Conservation (phyloP, 2,797 vertebrate genomes). For the Gymnodraco acuticeps region DNA sequence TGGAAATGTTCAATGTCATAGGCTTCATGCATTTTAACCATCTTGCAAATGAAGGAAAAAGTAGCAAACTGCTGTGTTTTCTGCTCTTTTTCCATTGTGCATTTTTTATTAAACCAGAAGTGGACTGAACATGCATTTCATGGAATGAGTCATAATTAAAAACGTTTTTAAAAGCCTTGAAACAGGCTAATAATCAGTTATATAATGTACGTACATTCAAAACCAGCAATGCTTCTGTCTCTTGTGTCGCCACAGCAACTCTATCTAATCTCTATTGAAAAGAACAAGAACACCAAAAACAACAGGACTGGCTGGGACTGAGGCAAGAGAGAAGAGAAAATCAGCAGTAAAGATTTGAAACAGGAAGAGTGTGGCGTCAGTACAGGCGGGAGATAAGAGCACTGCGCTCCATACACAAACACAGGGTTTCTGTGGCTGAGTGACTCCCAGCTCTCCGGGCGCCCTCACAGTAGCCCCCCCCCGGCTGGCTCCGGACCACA, state of each 20-base stretch:
- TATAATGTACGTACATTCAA: conserved; percentile 55
- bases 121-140: background rate
- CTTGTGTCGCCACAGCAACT: conserved; percentile 71
- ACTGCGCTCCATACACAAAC: conserved; percentile 90
- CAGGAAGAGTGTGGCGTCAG: conserved; percentile 98
- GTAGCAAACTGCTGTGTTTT: conserved; percentile 5
- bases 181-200: conserved; percentile 40
- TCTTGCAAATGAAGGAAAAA: background rate
- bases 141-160: conserved; percentile 12
- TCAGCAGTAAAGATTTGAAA: conserved; percentile 93
- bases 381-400: conserved; percentile 92
- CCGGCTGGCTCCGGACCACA: conserved; percentile 71
- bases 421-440: conserved; percentile 85
- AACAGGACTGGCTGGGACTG: conserved; percentile 76
- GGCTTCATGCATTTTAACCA: background rate
- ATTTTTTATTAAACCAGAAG: background rate
- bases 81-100: background rate
- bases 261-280: conserved; percentile 82
- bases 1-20: background rate
- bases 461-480: conserved; percentile 76
- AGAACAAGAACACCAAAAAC: conserved; percentile 76
- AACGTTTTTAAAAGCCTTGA: conserved; percentile 33
- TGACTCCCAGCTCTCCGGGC: conserved; percentile 81
- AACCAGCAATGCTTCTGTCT: conserved; percentile 55
- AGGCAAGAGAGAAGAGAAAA: conserved; percentile 85